Evolutionary conservation across 1,140 invertebrate genomes (phyloP).

Genomic region (Chrysomallon squamiferum): DNA sequence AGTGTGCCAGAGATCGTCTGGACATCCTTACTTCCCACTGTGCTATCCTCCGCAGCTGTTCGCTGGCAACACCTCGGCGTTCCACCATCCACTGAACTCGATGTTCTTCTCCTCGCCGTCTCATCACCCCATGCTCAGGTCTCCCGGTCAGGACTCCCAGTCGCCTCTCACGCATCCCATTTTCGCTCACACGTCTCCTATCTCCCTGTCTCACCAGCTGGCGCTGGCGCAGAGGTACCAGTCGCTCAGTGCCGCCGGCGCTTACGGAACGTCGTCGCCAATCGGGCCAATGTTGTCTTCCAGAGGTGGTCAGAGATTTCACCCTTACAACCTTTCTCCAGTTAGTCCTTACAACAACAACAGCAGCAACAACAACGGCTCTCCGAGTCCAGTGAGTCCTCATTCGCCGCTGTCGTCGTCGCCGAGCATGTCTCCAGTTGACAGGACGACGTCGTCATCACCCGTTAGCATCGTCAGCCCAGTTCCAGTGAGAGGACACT

Average conservation of each 20-base stretch:
- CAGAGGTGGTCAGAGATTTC: neutral
- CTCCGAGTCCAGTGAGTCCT: neutral
- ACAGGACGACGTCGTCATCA: neutral
- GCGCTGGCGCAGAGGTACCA: neutral
- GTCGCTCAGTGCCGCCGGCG: neutral
- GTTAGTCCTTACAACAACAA: neutral
- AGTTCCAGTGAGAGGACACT: neutral
- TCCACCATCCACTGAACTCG: conserved; percentile 22
- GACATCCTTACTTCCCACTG: conserved; percentile 15
- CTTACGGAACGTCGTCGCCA: neutral
- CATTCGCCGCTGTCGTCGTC: neutral
- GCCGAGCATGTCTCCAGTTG: neutral
- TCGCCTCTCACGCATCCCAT: neutral
- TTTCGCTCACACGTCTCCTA: neutral
- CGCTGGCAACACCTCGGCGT: conserved; percentile 7
- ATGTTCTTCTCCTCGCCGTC: conserved; percentile 22
- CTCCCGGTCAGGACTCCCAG: neutral
- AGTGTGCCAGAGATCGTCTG: conserved; percentile 35
- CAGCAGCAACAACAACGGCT: neutral
- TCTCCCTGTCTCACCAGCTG: neutral
- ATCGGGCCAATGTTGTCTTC: neutral
- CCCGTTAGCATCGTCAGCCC: neutral
- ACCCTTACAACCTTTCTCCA: neutral
- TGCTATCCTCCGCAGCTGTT: conserved; percentile 21
- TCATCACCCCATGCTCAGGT: neutral